phyloP scores from a whole-genome alignment of 2,113 vertebrate genomes.

The Phalacrocorax carbo region DNA sequence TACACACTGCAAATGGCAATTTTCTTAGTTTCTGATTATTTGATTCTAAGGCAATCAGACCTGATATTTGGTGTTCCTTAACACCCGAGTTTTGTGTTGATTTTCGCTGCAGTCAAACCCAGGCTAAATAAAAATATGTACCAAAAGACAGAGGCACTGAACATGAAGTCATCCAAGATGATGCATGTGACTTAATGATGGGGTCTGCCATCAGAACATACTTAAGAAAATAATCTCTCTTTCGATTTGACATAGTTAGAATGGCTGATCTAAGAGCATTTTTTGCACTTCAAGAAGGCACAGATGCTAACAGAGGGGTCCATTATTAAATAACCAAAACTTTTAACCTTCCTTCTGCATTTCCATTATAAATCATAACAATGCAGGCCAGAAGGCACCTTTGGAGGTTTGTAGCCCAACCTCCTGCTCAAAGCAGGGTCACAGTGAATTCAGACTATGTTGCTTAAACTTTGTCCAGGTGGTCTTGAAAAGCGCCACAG shows the following conservation, averaged over 20 bases:
- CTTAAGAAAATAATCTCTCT: neutral
- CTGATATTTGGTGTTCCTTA: neutral
- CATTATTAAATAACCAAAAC: neutral
- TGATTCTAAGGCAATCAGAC: neutral
- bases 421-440: neutral
- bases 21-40: neutral
- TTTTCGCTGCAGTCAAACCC: neutral
- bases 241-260: neutral
- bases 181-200: neutral
- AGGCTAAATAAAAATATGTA: neutral
- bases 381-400: neutral
- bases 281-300: neutral
- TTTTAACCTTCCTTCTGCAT: neutral
- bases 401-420: neutral
- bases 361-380: neutral
- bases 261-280: neutral
- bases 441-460: rapidly evolving
- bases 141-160: neutral
- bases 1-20: rapidly evolving
- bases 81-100: neutral
- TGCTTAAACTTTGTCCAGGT: neutral
- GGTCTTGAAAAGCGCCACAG: neutral
- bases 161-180: neutral
- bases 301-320: rapidly evolving
- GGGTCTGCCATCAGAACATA: neutral